Percentiles rank a stretch among this genome's conserved stretches.
Conservation (phyloP, 2,797 vertebrate species). For the Pteronotus mesoamericanus region DNA sequence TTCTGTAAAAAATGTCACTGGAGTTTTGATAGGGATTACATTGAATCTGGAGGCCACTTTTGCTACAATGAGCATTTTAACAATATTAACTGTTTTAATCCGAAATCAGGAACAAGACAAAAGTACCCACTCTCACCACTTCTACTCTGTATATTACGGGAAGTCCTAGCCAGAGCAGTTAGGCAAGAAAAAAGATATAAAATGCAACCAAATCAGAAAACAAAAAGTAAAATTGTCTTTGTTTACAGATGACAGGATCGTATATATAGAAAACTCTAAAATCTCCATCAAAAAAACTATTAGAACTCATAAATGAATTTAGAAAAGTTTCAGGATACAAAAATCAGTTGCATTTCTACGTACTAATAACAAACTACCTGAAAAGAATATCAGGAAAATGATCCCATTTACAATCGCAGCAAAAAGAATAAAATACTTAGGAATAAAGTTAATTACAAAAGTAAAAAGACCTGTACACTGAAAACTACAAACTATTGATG, state of each 20-base stretch:
- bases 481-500: not conserved
- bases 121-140: not conserved
- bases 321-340: not conserved
- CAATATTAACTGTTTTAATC: not conserved
- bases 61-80: not conserved
- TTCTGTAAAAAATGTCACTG: not conserved
- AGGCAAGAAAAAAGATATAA: not conserved
- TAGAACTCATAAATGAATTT: constrained; percentile 1
- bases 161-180: not conserved
- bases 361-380: not conserved
- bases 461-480: not conserved
- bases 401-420: not conserved
- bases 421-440: not conserved
- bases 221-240: not conserved
- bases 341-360: not conserved
- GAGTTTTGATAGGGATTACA: not conserved
- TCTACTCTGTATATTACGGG: not conserved
- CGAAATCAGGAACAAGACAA: not conserved
- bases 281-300: not conserved
- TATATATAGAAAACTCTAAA: not conserved
- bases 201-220: not conserved
- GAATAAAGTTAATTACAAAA: not conserved
- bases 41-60: not conserved
- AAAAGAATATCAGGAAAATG: not conserved
- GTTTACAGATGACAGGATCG: not conserved